Evolutionary conservation across 2,888 invertebrate species (phyloP).

Genomic region (Patella caerulea): DNA sequence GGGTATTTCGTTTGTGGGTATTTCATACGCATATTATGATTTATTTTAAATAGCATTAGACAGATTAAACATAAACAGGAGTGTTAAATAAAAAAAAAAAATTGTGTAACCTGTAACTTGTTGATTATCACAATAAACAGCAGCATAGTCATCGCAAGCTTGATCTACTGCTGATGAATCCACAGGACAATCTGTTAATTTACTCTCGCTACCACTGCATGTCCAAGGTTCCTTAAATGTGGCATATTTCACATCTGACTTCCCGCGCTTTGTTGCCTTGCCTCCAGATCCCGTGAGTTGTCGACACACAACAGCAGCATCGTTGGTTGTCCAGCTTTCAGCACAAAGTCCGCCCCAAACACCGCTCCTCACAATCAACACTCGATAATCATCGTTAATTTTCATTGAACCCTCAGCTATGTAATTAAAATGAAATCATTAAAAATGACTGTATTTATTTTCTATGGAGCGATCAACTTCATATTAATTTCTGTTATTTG

Average conservation of each 20-base stretch:
- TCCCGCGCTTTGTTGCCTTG: not conserved
- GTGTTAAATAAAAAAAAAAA: too few relatives aligned
- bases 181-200: not conserved
- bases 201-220: not conserved
- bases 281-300: not conserved
- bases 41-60: too few relatives aligned
- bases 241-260: not conserved
- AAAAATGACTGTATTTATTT: too few relatives aligned
- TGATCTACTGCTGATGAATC: not conserved
- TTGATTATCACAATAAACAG: not conserved
- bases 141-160: not conserved
- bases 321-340: not conserved
- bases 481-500: too few relatives aligned
- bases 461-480: too few relatives aligned
- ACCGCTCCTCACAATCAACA: not conserved
- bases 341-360: constrained; percentile 8
- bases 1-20: too few relatives aligned
- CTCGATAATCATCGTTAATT: not conserved
- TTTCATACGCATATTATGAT: too few relatives aligned
- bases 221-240: not conserved
- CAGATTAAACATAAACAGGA: too few relatives aligned
- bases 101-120: not conserved
- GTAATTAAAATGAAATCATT: too few relatives aligned
- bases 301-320: not conserved
- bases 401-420: not conserved